Evolutionary conservation across 1,140 invertebrate genomes (phyloP).

Genomic region (Mizuhopecten yessoensis): DNA sequence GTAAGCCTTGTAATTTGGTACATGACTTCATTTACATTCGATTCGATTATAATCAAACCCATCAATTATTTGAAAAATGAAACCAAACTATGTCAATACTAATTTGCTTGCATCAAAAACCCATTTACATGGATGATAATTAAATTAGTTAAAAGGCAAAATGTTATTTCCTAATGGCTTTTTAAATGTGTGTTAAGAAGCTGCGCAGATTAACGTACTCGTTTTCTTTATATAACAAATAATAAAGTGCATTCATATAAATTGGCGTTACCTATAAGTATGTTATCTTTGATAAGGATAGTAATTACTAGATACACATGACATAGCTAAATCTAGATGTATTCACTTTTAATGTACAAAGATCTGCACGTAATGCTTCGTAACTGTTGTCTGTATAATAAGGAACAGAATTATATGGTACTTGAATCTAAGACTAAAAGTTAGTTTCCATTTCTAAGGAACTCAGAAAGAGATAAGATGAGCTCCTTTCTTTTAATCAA

Average conservation of each 20-base stretch:
- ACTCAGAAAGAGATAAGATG: not conserved
- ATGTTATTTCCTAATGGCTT: not conserved
- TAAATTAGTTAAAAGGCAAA: not conserved
- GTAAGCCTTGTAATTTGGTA: too few species aligned
- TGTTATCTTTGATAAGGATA: not conserved
- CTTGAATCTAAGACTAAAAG: too few species aligned
- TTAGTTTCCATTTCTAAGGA: not conserved
- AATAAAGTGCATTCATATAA: too few species aligned
- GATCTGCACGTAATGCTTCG: not conserved
- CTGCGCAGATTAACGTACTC: not conserved
- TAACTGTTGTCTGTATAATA: too few species aligned
- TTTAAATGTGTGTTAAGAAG: not conserved
- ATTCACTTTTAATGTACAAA: not conserved
- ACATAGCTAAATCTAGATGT: not conserved
- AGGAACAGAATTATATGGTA: not conserved
- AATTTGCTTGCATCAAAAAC: not conserved
- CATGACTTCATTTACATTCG: not conserved
- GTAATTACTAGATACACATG: not conserved
- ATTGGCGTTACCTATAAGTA: too few species aligned
- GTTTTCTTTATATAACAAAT: not conserved
- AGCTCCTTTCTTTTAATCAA: not conserved
- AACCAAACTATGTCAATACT: not conserved
- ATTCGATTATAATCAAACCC: not conserved
- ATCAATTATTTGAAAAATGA: slow-evolving; percentile 15
- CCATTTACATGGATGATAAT: not conserved